These are phyloP conservation scores for Cyanoramphus novaezelandiae DNA, from an alignment of 2,113 vertebrate genomes.

Conservation along the genomic window DNA sequence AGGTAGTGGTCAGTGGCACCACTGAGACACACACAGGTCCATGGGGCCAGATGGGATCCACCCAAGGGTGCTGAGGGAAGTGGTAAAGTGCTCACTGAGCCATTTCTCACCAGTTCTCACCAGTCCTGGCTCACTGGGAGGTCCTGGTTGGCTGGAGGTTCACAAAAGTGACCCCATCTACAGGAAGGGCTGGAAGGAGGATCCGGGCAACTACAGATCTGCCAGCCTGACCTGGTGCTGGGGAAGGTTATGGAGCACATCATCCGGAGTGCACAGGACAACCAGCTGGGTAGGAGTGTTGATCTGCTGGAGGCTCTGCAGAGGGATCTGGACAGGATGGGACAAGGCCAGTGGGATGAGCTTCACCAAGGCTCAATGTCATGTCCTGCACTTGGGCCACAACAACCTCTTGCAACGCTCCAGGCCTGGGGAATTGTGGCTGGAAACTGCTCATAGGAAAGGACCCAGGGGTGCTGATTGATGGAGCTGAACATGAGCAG, in stretches of 20 bases:
- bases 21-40: not conserved
- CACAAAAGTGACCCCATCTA: not conserved
- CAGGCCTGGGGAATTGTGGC: not conserved
- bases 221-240: not conserved
- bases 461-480: not conserved
- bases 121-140: not conserved
- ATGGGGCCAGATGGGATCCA: not conserved
- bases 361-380: not conserved
- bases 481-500: not conserved
- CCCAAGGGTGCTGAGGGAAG: not conserved
- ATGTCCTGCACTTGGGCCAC: not conserved
- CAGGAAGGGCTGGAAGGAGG: not conserved
- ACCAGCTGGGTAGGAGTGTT: not conserved
- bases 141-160: not conserved
- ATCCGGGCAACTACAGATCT: not conserved
- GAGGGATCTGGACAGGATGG: not conserved
- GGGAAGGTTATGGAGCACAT: not conserved
- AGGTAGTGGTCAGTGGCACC: not conserved
- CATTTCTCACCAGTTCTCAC: not conserved
- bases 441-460: not conserved
- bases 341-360: not conserved
- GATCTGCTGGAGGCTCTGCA: not conserved
- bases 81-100: not conserved
- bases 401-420: not conserved
- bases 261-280: not conserved